Base-by-base conservation (phyloP, 1,140 invertebrate species). In the Drosophila kepulauana region DNA sequence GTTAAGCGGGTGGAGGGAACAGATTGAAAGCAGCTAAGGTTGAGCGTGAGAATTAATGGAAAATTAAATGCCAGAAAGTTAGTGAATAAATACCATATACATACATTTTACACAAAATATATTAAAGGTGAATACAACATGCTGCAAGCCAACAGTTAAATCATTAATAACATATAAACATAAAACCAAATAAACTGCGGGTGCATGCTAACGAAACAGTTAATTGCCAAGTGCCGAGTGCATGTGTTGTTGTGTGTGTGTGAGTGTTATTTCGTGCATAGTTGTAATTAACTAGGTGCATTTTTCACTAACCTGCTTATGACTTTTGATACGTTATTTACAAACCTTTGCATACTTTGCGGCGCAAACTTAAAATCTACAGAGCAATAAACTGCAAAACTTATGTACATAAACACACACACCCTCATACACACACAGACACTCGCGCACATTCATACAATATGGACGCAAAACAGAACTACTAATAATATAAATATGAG, bases 51-150 rank as follows among this genome's bases (percentile, higher is more conserved):
- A 79, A 79, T 73, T 85, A 85, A 89, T 87, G 85, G 67, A 84
- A 81, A 88, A 88, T 87, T 76, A 77, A 82, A 82, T 62, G 67
- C 48, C 69, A 70, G 70, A 79, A 87, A 77, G 66, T 87, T 87
- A 82, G 67, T 79, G 64, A 59, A 67, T 54, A 57, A 69, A 25
- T 46, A 38, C 35, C 35, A 38, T 38, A 38, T 8, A 33, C 7
- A 38, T 38, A 38, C 2, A 33, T 2, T 38, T 2, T 11, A 38
- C 2, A 8, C 8, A 25, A 25, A 25, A 3, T 25, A 25, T 25
- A 38, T 20, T 16, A 58, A 43, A 69, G 54, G 67, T 52, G 51
- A 68, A 33, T n/a, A 61, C 43, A 57, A 63, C 81, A 89, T 88
- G 84, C 85, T 45, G 61, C 51, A 85, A 78, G 78, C 68, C 49